Conservation (phyloP, 2,888 invertebrate genomes). For the Nomada goodeniana region DNA sequence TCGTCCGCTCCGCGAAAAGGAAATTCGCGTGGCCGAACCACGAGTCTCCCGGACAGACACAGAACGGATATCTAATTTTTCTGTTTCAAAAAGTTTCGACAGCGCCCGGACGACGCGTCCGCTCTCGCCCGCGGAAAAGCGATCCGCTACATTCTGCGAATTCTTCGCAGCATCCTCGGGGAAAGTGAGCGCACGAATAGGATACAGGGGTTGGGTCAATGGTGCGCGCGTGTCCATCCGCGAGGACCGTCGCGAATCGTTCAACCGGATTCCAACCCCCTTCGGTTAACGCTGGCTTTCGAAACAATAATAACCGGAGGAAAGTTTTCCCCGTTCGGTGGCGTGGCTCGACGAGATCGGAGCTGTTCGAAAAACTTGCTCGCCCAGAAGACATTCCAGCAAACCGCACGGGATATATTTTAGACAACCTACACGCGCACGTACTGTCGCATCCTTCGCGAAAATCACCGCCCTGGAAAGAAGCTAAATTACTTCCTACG, state of each 20-base stretch:
- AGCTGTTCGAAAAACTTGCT: conserved; percentile 14
- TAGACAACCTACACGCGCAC: not conserved
- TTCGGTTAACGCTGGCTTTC: conserved; percentile 60
- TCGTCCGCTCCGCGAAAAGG: conserved; percentile 51
- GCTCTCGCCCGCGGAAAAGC: conserved; percentile 38
- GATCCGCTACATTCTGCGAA: conserved; percentile 72
- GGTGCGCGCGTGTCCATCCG: conserved; percentile 59
- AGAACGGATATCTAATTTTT: conserved; percentile 77
- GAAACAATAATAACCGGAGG: conserved; percentile 58
- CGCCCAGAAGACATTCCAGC: conserved; percentile 4
- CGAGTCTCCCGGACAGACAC: conserved; percentile 67
- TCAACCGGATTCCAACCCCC: conserved; percentile 63
- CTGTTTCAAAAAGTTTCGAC: conserved; percentile 76
- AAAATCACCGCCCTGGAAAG: too few species aligned
- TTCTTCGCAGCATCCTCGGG: conserved; percentile 52
- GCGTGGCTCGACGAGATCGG: conserved; percentile 11
- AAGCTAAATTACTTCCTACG: not conserved
- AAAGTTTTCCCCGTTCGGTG: conserved; percentile 32
- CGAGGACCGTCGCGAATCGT: conserved; percentile 46
- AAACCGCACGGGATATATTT: not conserved
- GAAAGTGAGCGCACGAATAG: conserved; percentile 45
- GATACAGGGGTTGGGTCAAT: conserved; percentile 35
- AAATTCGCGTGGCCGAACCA: conserved; percentile 69
- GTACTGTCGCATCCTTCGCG: too few species aligned
- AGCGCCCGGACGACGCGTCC: conserved; percentile 3